phyloP scores from a whole-genome alignment of 1,140 invertebrate genomes.

The Heliothis subflexa region DNA sequence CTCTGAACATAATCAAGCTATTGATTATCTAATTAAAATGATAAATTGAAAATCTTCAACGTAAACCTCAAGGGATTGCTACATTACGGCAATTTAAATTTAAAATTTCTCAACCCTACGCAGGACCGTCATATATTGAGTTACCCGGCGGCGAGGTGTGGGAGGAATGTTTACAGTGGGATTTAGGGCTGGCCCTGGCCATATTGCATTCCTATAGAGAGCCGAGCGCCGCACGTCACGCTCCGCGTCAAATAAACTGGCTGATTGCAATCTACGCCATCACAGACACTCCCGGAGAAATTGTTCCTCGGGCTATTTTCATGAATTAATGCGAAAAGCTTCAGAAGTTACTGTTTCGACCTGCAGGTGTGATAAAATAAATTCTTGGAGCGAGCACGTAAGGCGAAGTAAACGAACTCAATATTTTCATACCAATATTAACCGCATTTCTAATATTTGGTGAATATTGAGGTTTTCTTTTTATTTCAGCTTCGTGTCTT shows the following conservation, averaged over 20 bases:
- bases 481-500: too few species aligned
- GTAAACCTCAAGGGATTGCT: neutral
- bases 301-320: neutral
- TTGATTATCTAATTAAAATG: too few species aligned
- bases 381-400: neutral
- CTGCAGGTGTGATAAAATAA: neutral
- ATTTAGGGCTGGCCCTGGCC: constrained; percentile 69
- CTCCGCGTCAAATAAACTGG: constrained; percentile 51
- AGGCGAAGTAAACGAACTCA: too few species aligned
- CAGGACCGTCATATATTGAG: constrained; percentile 67
- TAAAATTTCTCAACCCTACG: constrained; percentile 63
- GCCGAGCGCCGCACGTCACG: constrained; percentile 40
- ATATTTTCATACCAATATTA: too few species aligned
- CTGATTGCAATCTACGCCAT: constrained; percentile 46
- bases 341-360: neutral
- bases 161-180: constrained; percentile 80
- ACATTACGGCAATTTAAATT: constrained; percentile 6
- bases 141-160: constrained; percentile 69
- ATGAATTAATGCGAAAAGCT: constrained; percentile 1
- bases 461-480: too few species aligned
- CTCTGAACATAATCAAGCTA: too few species aligned
- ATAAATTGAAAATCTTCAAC: too few species aligned
- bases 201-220: constrained; percentile 79
- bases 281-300: constrained; percentile 17
- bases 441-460: too few species aligned